Evolutionary conservation across 2,113 vertebrate genomes (phyloP).

Genomic region (Nannospalax galili): DNA sequence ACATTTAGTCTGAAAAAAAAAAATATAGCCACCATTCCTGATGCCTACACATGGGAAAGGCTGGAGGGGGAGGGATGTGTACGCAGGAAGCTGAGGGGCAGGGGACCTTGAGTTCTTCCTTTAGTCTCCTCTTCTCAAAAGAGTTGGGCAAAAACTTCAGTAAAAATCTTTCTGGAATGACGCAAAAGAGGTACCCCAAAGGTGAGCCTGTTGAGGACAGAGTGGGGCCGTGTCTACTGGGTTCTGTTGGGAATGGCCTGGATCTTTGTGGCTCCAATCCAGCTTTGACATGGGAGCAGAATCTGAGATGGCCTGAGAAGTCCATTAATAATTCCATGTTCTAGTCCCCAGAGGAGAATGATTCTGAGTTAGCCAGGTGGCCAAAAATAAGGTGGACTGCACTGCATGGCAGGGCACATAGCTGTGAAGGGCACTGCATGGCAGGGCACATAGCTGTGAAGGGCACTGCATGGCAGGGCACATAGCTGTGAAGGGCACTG

Average conservation of each 20-base stretch:
- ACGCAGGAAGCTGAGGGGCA: conserved; percentile 1
- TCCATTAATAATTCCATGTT: neutral
- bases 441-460: too few species aligned
- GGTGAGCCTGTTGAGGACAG: neutral
- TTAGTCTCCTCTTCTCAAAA: conserved; percentile 9
- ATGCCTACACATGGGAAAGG: neutral
- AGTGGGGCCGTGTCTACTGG: neutral
- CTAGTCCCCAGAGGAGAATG: neutral
- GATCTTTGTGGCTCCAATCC: neutral
- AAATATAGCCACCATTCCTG: neutral
- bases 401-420: too few species aligned
- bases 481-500: too few species aligned
- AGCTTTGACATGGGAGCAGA: neutral
- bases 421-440: too few species aligned
- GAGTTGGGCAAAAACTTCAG: neutral
- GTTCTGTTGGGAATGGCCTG: fast-evolving
- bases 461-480: too few species aligned
- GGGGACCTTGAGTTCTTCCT: neutral
- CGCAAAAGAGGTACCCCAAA: neutral
- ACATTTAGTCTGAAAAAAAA: conserved; percentile 50
- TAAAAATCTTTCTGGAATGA: neutral
- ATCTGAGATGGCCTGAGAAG: neutral
- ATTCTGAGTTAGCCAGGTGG: neutral
- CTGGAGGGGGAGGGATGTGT: neutral
- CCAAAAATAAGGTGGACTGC: too few species aligned